A percentile compares a stretch with the other conserved stretches of the same genome.
phyloP scores from a whole-genome alignment of 2,797 vertebrate species.

The Podarcis siculus region DNA sequence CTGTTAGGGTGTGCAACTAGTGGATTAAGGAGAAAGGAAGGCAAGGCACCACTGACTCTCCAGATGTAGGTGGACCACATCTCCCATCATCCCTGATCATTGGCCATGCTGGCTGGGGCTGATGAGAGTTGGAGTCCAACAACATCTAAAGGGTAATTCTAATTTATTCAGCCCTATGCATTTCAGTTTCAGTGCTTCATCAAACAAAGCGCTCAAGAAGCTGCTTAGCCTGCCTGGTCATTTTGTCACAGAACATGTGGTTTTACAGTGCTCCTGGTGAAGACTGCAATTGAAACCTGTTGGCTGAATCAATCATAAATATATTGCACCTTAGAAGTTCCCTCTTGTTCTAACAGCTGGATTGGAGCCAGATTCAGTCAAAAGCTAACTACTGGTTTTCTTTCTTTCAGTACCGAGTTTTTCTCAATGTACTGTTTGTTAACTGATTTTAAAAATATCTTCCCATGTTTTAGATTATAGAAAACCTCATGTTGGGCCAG shows the following conservation, averaged over 20 bases:
- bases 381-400: not conserved
- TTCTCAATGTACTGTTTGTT: slow-evolving; percentile 21
- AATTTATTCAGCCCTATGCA: not conserved
- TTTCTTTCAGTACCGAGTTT: slow-evolving; percentile 36
- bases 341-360: not conserved
- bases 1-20: not conserved
- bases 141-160: not conserved
- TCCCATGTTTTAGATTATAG: not conserved
- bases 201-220: not conserved
- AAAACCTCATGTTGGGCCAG: not conserved
- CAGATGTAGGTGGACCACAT: no score
- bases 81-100: no score
- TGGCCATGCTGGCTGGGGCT: no score
- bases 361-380: not conserved
- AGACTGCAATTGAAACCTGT: not conserved
- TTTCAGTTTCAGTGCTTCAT: not conserved
- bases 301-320: not conserved
- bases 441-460: not conserved
- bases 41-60: not conserved
- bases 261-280: not conserved
- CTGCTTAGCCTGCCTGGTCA: not conserved
- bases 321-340: not conserved
- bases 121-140: no score
- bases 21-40: not conserved
- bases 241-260: not conserved